phyloP scores from a whole-genome alignment of 2,113 vertebrate species.

The Cephalopterus ornatus region DNA sequence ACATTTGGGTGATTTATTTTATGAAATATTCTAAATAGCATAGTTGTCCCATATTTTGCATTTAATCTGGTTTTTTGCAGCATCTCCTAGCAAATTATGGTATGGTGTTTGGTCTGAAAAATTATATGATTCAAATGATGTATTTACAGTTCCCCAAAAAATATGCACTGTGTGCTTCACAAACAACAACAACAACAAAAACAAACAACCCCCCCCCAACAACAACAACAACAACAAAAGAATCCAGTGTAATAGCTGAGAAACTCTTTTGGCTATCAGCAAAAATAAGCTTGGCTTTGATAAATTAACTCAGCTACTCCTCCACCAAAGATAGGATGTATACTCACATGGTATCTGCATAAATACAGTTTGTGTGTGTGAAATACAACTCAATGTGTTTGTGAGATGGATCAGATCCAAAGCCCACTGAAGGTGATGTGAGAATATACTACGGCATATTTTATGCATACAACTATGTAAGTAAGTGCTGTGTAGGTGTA shows the following conservation, averaged over 20 bases:
- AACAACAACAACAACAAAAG: background rate
- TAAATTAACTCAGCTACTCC: background rate
- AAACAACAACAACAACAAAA: background rate
- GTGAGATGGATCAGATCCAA: background rate
- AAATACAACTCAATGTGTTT: background rate
- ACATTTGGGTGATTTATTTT: background rate
- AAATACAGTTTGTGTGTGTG: background rate
- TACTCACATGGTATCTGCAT: background rate
- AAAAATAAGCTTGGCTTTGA: background rate
- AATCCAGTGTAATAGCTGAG: background rate
- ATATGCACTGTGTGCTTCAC: background rate
- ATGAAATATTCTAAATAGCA: background rate
- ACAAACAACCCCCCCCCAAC: too few relatives aligned
- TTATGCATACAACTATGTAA: background rate
- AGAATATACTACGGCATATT: background rate
- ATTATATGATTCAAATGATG: background rate
- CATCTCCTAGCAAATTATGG: background rate
- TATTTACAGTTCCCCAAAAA: background rate
- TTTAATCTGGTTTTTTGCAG: background rate
- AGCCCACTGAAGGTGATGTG: background rate
- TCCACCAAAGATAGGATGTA: background rate
- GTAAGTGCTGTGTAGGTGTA: background rate
- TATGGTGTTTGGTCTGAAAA: background rate
- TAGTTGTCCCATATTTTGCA: background rate
- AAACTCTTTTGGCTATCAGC: background rate